These are phyloP conservation scores for Ophonus ardosiacus DNA, from an alignment of 2,888 invertebrate species.

Conservation along the genomic window DNA sequence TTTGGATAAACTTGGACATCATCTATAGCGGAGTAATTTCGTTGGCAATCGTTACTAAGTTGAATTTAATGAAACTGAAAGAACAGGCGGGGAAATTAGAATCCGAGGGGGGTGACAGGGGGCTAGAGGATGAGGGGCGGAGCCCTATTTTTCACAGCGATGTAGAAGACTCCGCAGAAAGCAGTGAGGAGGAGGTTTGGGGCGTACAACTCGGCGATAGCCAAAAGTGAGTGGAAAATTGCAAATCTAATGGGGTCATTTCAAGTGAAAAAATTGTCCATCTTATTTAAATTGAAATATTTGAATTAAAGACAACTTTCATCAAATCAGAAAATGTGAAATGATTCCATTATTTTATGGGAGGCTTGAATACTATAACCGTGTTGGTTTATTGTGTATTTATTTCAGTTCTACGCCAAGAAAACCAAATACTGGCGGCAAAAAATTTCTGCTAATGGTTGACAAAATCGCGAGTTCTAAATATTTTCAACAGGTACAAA, in stretches of 20 bases:
- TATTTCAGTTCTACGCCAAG: constrained; percentile 68
- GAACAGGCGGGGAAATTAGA: constrained; percentile 67
- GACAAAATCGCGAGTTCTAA: constrained; percentile 91
- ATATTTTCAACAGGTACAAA: constrained; percentile 87
- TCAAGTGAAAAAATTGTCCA: no score
- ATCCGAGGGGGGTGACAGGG: neutral
- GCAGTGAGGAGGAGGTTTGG: constrained; percentile 80
- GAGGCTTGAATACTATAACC: no score
- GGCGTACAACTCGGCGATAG: neutral
- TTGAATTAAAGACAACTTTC: no score
- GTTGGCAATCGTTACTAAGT: constrained; percentile 91
- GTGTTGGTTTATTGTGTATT: neutral
- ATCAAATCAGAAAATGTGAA: no score
- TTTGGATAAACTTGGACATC: constrained; percentile 93
- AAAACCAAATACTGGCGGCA: constrained; percentile 72
- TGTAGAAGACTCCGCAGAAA: constrained; percentile 88
- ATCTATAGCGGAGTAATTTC: constrained; percentile 87
- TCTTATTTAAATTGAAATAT: no score
- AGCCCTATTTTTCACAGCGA: constrained; percentile 86
- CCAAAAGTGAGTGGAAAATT: constrained; percentile 25
- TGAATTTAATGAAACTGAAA: constrained; percentile 87
- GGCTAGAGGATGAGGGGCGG: constrained; percentile 66
- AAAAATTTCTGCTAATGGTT: constrained; percentile 88
- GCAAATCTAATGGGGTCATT: no score
- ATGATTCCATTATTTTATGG: no score